Conservation (phyloP, 2,113 vertebrate species). For the Myotis lucifugus region DNA sequence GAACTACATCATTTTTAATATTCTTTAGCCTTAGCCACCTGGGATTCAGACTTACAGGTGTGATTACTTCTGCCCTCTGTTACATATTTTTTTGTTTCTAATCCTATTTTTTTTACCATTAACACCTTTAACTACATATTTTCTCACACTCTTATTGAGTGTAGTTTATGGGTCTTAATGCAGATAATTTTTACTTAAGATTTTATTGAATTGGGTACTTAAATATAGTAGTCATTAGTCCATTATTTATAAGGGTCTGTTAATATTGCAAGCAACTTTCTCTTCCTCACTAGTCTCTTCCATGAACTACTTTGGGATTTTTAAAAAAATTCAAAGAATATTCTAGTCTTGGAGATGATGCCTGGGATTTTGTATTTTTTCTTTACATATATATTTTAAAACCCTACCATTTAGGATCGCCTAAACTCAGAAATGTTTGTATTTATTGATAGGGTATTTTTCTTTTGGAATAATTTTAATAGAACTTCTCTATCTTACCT, state of each 20-base stretch:
- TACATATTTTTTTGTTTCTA: background rate
- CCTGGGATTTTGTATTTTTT: background rate
- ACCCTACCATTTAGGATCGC: background rate
- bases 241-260: background rate
- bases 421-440: background rate
- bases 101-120: background rate
- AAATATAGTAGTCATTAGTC: background rate
- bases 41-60: background rate
- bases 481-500: conserved; percentile 31
- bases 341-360: background rate
- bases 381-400: background rate
- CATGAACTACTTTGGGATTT: background rate
- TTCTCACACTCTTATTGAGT: background rate
- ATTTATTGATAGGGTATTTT: background rate
- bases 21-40: background rate
- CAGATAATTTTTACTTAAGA: background rate
- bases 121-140: background rate
- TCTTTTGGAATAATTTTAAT: background rate
- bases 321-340: background rate
- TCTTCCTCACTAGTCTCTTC: background rate
- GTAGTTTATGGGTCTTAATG: background rate
- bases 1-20: background rate
- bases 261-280: background rate
- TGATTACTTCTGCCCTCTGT: background rate
- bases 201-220: background rate